Evolutionary conservation across 2,113 vertebrate genomes (phyloP).

Genomic region (Tragelaphus buxtoni): DNA sequence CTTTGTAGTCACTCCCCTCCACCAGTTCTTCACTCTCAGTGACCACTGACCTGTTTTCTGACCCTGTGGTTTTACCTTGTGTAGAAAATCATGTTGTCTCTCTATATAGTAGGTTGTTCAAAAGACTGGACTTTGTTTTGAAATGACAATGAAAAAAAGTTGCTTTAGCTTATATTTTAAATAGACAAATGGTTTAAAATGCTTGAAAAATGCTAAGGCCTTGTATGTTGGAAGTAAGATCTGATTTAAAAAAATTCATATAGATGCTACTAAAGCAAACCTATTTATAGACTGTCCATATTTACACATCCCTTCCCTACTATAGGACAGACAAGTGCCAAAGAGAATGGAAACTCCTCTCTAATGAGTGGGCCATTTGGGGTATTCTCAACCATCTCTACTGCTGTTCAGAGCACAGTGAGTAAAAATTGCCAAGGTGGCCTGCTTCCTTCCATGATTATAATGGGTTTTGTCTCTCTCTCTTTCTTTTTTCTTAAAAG

Average conservation of each 20-base stretch:
- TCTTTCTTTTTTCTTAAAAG: not conserved
- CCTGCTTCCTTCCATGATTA: not conserved
- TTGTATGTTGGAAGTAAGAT: not conserved
- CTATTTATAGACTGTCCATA: not conserved
- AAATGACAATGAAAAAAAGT: conserved; percentile 7
- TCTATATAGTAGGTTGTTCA: not conserved
- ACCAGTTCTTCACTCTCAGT: not conserved
- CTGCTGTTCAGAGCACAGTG: conserved; percentile 95
- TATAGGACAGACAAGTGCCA: conserved; percentile 71
- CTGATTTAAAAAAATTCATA: not conserved
- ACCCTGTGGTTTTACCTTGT: not conserved
- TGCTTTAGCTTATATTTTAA: conserved; percentile 29
- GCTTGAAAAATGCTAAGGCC: not conserved
- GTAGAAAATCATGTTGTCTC: not conserved
- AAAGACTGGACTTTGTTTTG: not conserved
- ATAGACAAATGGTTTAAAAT: conserved; percentile 20
- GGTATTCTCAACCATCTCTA: conserved; percentile 91
- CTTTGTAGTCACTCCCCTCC: not conserved
- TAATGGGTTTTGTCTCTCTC: not conserved
- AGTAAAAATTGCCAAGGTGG: conserved; percentile 68
- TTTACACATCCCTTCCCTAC: not conserved
- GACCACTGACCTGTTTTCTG: not conserved
- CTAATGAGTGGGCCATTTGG: conserved; percentile 86
- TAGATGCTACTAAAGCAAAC: not conserved
- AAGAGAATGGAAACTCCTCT: conserved; percentile 73